These are phyloP conservation scores for Limnothrissa miodon DNA, from an alignment of 2,113 vertebrate genomes.

Conservation along the genomic window DNA sequence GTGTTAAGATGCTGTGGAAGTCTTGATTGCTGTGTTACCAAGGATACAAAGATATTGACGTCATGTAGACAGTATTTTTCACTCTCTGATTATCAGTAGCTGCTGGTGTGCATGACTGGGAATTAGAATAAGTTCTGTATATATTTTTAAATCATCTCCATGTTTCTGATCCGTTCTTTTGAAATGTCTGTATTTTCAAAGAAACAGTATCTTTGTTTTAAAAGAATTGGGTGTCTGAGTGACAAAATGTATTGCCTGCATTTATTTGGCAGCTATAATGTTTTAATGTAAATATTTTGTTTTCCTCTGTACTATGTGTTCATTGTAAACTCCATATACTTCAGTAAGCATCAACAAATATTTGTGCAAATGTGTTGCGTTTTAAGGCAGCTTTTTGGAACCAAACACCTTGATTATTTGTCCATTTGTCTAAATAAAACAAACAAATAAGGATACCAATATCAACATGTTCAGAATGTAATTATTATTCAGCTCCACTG, in stretches of 20 bases:
- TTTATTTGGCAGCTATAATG: neutral
- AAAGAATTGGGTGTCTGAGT: neutral
- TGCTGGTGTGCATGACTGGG: neutral
- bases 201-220: slow-evolving; percentile 10
- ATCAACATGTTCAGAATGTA: neutral
- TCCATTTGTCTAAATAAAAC: neutral
- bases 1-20: no score
- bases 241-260: neutral
- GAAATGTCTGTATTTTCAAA: slow-evolving; percentile 5
- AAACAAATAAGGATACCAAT: neutral
- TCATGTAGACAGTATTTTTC: neutral
- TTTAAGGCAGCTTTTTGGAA: neutral
- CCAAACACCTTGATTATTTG: neutral
- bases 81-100: neutral
- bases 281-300: neutral
- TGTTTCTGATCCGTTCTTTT: neutral
- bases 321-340: neutral
- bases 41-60: no score
- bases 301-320: neutral
- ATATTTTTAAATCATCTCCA: neutral
- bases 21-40: no score
- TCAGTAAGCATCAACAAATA: neutral
- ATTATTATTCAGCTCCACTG: neutral
- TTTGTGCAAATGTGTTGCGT: no score
- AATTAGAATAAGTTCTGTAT: neutral